Evolutionary conservation across 2,797 vertebrate species (phyloP), one percentile per base, ranked within the genome.

Genomic region (Lepus townsendii): DNA sequence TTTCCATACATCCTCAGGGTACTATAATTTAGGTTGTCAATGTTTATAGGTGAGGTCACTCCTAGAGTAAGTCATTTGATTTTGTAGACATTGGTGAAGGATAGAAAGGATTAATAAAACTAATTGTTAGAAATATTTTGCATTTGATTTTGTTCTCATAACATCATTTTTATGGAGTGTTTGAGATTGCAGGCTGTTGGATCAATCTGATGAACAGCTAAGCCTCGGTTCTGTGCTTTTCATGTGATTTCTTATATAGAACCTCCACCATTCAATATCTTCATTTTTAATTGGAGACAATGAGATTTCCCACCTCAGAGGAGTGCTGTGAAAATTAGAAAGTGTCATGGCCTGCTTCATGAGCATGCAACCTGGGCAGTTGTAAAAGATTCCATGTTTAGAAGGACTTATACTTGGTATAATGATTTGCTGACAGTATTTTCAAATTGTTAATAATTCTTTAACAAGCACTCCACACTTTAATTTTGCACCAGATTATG

Each of bases 361-460:
- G 1, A 12, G 4, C 27, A 42, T n/a, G 1, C 0, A 66, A 3
- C 7, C 57, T 65, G 16, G 62, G 12, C 7, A 17, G 4, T 63
- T 54, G 5, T 32, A 52, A 90, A 94, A n/a, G 24, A 12, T 8
- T 26, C 9, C 30, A 1, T 47, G 14, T 20, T 90, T 38, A 75
- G 9, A 50, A 12, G 50, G 16, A 11, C 22, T n/a, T 32, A 24
- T 11, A 4, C 5, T 66, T 83, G 16, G 3, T 60, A 54, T 91
- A 77, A 82, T 78, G 35, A 16, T 69, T 26, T 73, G 0, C 50
- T 80, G 5, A 62, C 63, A 78, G 24, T 12, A n/a, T 79, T 71
- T 94, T 87, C 60, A 83, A 90, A 93, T 90, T 83, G 27, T 79
- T 86, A 75, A 24, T 75, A 63, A 75, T 30, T 47, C 88, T 90